These are phyloP conservation scores for Pasiphila rectangulata DNA, from an alignment of 2,888 invertebrate species.

Conservation along the genomic window DNA sequence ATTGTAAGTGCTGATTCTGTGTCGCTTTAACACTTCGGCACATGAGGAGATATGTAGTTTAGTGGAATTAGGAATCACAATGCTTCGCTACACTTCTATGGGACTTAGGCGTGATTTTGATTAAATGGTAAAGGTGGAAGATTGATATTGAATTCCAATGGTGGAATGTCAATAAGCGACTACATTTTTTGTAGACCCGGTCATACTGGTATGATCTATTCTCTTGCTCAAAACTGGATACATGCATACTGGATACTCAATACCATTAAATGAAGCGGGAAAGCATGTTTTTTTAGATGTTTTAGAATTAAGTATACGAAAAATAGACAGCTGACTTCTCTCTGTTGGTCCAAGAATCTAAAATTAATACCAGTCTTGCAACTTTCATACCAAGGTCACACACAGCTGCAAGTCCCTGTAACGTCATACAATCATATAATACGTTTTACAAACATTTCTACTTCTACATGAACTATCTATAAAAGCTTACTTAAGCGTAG, in stretches of 20 bases:
- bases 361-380: neutral
- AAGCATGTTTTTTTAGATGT: too few species aligned
- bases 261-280: too few species aligned
- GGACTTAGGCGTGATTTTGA: conserved; percentile 10
- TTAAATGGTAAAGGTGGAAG: conserved; percentile 1
- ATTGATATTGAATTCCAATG: too few species aligned
- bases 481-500: conserved; percentile 43
- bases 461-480: conserved; percentile 44
- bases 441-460: conserved; percentile 40
- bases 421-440: conserved; percentile 48
- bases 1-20: conserved; percentile 59
- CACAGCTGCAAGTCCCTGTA: conserved; percentile 22
- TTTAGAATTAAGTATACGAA: too few species aligned
- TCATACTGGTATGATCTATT: too few species aligned
- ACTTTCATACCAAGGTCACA: neutral
- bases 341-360: neutral
- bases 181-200: too few species aligned
- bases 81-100: conserved; percentile 25
- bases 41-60: conserved; percentile 13
- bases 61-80: conserved; percentile 18
- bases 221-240: too few species aligned
- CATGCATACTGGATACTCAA: too few species aligned
- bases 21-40: conserved; percentile 19
- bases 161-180: too few species aligned
- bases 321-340: neutral